phyloP scores from a whole-genome alignment of 2,797 vertebrate genomes.

The Leptodactylus fallax region DNA sequence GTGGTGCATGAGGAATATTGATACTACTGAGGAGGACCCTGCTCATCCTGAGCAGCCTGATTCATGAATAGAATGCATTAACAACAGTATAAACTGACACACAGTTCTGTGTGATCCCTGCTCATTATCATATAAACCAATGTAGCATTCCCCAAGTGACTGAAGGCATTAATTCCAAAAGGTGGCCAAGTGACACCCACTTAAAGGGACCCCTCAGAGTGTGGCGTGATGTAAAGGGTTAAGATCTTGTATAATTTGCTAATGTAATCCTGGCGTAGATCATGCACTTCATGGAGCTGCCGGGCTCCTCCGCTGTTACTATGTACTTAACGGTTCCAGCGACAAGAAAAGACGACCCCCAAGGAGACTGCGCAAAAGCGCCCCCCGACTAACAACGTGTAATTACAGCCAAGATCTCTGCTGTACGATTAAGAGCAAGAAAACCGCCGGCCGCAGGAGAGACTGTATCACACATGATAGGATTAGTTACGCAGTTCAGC shows the following conservation, averaged over 20 bases:
- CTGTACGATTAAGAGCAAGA: too few species aligned
- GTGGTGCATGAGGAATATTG: too few species aligned
- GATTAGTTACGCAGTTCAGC: not conserved
- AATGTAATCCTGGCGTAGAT: conserved; percentile 21
- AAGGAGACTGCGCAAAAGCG: not conserved
- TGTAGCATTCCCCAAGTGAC: too few species aligned
- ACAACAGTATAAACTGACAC: not conserved
- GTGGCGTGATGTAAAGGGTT: not conserved
- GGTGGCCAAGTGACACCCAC: too few species aligned
- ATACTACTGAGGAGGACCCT: too few species aligned
- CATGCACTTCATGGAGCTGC: not conserved
- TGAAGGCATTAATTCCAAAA: too few species aligned
- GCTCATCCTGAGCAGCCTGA: not conserved
- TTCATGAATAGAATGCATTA: not conserved
- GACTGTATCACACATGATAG: not conserved
- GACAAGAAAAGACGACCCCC: not conserved
- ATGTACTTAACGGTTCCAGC: conserved; percentile 18
- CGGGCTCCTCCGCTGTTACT: not conserved
- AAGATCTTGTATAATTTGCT: conserved; percentile 9
- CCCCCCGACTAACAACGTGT: not conserved
- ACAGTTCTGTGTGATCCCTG: too few species aligned
- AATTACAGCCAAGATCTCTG: conserved; percentile 13
- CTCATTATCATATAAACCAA: too few species aligned
- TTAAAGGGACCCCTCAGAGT: not conserved
- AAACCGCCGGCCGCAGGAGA: not conserved